Base-by-base conservation (phyloP, 1,140 invertebrate genomes). In the Pogonomyrmex californicus region DNA sequence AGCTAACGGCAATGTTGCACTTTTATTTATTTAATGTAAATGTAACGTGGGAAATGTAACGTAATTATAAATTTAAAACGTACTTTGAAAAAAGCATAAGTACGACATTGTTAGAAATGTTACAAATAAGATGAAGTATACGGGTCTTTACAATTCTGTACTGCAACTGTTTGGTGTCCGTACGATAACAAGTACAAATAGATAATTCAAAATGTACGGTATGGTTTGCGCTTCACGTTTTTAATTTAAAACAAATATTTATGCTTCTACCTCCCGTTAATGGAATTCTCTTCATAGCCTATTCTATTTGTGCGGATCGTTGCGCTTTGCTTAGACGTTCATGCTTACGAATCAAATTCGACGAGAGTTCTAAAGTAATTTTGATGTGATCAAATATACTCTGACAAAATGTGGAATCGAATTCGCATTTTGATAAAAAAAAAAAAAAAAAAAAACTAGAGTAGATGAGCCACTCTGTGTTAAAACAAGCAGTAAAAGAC, bases 201-300 rank as follows among this genome's bases (percentile, higher is more conserved):
- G 68, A 73, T 73, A 41, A 56, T 56, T 38, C 36, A 30, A 73
- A 73, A 56, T 73, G 0, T 73, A 54, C 30, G 12, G 12, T 75
- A 58, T 14, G 51, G 0, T 7, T n/a, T 56, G 30, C 54, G 30
- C 5, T 23, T 38, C 33, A 17, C 36, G 12, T 76, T 76, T 38
- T 76, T 76, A 76, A 60, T 44, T 76, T 44, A 58, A 76, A 56
- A 56, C 56, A 60, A 77, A 77, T 77, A 44, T 77, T 60, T 76
- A 58, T 47, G 23, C 41, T 62, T 62, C 23, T 44, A 60, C n/a
- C 12, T 60, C 12, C 14, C n/a, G 33, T 62, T 77, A 62, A 77
- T 62, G 47, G 23, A 76, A 58, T 23, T 76, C n/a, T 38, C 56
- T 47, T 47, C 7, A 47, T 62, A 33, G 5, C 4, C 33, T 14